These are phyloP conservation scores for Carcinoscorpius rotundicauda DNA, from an alignment of 1,140 invertebrate genomes.

Conservation along the genomic window DNA sequence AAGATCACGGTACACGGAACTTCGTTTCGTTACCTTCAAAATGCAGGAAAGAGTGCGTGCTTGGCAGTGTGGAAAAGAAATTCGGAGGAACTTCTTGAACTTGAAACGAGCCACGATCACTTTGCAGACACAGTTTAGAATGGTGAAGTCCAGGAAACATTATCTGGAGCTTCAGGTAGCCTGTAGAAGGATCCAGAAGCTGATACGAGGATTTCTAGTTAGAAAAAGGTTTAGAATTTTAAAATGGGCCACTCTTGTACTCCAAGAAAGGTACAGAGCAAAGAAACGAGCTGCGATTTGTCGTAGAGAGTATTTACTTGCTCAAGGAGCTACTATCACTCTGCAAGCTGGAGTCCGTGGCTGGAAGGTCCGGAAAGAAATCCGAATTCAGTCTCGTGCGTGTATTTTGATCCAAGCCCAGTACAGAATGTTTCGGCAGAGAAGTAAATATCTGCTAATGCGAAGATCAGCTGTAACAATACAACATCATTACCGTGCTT, in stretches of 20 bases:
- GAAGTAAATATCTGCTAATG: background rate
- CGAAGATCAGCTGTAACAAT: background rate
- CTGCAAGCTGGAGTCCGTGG: background rate
- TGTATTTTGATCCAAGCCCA: conserved; percentile 22
- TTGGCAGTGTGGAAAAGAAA: too few relatives aligned
- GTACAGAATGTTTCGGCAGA: background rate
- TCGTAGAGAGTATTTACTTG: background rate
- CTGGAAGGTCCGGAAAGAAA: background rate
- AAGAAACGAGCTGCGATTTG: background rate
- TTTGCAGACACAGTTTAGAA: background rate
- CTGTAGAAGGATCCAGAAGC: background rate
- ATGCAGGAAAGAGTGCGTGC: conserved; percentile 6
- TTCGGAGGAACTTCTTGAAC: background rate
- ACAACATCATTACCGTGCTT: too few relatives aligned
- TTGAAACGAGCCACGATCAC: background rate
- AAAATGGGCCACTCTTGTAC: background rate
- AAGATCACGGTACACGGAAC: background rate
- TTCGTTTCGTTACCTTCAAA: too few relatives aligned
- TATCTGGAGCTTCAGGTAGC: background rate
- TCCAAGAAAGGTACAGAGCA: conserved; percentile 3
- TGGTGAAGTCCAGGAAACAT: background rate
- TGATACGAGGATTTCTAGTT: background rate
- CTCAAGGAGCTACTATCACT: background rate
- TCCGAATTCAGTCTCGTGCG: conserved; percentile 8
- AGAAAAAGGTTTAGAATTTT: background rate